Evolutionary conservation across 2,113 vertebrate genomes (phyloP).

Genomic region (Marmota flaviventris): DNA sequence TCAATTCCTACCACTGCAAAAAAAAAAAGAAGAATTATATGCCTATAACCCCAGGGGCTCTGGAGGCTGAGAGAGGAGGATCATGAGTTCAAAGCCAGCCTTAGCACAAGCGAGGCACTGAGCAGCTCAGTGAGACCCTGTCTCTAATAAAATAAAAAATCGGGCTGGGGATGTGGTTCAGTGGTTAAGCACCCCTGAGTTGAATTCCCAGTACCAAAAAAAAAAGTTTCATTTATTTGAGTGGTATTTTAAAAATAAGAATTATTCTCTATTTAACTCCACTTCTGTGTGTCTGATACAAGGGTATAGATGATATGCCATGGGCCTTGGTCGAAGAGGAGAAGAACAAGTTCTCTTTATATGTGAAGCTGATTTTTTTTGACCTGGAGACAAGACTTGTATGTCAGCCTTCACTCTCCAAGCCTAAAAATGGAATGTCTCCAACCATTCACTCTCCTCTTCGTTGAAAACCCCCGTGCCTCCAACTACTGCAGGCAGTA

Average conservation of each 20-base stretch:
- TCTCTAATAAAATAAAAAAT: no score
- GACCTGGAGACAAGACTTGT: background rate
- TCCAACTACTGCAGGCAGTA: no score
- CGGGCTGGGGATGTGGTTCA: fast-evolving
- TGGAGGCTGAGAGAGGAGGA: no score
- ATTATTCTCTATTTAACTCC: background rate
- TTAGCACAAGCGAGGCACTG: no score
- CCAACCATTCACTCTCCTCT: background rate
- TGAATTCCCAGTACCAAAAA: background rate
- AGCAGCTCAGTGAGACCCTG: no score
- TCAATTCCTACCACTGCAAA: no score
- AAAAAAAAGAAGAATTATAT: no score
- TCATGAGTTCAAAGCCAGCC: no score
- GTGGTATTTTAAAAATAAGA: background rate
- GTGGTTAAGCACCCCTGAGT: background rate
- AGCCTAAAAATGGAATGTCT: background rate
- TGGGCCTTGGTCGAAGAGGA: no score
- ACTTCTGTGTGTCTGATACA: background rate
- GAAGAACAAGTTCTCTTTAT: background rate
- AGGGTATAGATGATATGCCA: background rate
- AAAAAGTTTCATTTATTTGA: background rate
- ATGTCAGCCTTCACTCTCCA: background rate
- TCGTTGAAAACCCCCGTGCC: background rate
- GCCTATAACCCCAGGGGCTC: no score
- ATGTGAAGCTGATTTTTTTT: background rate